A percentile compares a stretch with the other conserved stretches of the same genome.
phyloP scores from a whole-genome alignment of 2,113 vertebrate species.

The Menidia beryllina region DNA sequence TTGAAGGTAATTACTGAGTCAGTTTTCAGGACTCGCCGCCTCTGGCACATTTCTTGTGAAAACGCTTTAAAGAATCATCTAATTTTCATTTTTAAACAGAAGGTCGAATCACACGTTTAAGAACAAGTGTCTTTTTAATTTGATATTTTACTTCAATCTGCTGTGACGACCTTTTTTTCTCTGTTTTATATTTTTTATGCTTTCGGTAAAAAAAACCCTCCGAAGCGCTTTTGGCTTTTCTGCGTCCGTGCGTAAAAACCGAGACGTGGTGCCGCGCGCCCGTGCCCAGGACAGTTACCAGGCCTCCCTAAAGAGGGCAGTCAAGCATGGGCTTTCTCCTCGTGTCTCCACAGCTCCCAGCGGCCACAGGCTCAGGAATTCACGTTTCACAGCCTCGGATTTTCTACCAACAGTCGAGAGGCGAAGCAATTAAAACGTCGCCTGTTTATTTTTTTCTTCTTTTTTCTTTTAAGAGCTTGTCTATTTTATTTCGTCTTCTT shows the following conservation, averaged over 20 bases:
- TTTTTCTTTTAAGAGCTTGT: slow-evolving; percentile 70
- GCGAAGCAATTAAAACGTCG: slow-evolving; percentile 82
- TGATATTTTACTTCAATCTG: neutral
- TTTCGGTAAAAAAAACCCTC: neutral
- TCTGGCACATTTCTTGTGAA: neutral
- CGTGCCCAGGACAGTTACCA: slow-evolving; percentile 81
- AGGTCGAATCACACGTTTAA: neutral
- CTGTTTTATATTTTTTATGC: neutral
- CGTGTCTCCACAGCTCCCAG: slow-evolving; percentile 76
- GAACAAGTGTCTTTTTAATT: neutral
- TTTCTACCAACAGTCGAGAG: slow-evolving; percentile 69
- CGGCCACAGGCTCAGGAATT: slow-evolving; percentile 78
- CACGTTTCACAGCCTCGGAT: slow-evolving; percentile 75
- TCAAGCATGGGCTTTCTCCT: slow-evolving; percentile 86
- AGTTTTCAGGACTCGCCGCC: neutral
- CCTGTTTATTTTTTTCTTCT: too few relatives aligned
- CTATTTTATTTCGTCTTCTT: slow-evolving; percentile 39
- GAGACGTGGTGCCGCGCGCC: slow-evolving; percentile 33
- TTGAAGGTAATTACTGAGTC: neutral
- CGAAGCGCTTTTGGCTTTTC: slow-evolving; percentile 2
- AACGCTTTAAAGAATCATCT: neutral
- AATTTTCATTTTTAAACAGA: neutral
- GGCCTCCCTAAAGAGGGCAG: slow-evolving; percentile 95
- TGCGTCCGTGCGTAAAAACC: slow-evolving; percentile 60
- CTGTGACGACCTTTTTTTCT: too few relatives aligned